phyloP scores from a whole-genome alignment of 2,113 vertebrate species.

The Gadus macrocephalus region DNA sequence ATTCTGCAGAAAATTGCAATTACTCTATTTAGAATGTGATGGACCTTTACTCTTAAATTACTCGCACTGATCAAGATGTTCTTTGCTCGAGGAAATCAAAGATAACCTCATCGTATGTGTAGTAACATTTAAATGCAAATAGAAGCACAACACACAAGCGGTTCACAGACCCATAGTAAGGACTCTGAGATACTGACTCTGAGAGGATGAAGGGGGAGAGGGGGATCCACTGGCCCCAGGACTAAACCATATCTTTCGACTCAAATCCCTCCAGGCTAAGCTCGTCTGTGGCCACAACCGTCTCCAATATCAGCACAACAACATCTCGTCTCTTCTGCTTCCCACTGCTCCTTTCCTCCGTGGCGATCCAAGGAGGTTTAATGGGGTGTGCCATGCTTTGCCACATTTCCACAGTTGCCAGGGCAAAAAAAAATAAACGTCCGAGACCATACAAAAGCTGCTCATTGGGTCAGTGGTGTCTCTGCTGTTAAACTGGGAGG shows the following conservation, averaged over 20 bases:
- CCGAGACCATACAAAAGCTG: constrained; percentile 8
- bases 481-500: constrained; percentile 8
- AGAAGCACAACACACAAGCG: constrained; percentile 39
- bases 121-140: constrained; percentile 32
- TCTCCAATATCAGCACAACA: constrained; percentile 16
- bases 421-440: constrained; percentile 1
- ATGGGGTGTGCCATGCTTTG: constrained; percentile 10
- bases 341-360: constrained; percentile 9
- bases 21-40: no score
- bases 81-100: no score
- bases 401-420: constrained; percentile 18
- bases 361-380: constrained; percentile 30
- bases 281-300: constrained; percentile 40
- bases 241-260: constrained; percentile 46
- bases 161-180: constrained; percentile 58
- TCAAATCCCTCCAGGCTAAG: constrained; percentile 34
- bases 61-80: no score
- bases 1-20: no score
- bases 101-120: constrained; percentile 15
- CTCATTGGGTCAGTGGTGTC: background rate
- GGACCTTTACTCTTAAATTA: no score
- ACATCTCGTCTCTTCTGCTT: constrained; percentile 4
- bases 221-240: constrained; percentile 27
- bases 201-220: constrained; percentile 38
- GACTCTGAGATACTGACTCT: constrained; percentile 40